Evolutionary conservation across 2,113 vertebrate genomes (phyloP), one percentile per base, ranked within the genome.

Genomic region (Clinocottus analis): DNA sequence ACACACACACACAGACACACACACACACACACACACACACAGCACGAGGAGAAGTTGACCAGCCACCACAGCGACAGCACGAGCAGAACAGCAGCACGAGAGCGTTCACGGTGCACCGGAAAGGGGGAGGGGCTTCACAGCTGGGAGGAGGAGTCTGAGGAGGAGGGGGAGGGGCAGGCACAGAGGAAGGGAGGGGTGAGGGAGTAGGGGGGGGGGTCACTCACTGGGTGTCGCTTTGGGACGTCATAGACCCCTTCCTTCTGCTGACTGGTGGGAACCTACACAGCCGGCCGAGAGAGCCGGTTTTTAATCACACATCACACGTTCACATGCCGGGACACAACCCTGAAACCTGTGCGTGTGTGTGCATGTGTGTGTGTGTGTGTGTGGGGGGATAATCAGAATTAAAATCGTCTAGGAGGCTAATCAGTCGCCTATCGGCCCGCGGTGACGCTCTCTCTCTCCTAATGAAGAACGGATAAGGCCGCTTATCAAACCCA

Each of bases 221-320:
- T 99, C 97, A 99, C 96, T 96, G 97, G 97, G 96, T 98, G 98
- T 95, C 97, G 97, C 96, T 99, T 99, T 96, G 98, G 98, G 95
- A 99, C 98, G 91, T 99, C 98, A 97, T 99, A 99, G 95, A 99
- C 97, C 94, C 97, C 98, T 95, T 99, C 98, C 92, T 99, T 99
- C 97, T 99, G 98, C 94, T 99, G 98, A 96, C 97, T 99, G 96
- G 97, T 99, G 89, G 98, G 98, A 94, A 99, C 98, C 98, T 99
- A 93, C 83, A 92, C 91, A 87, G 79, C 77, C 83, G 80, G 85
- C 91, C 92, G 66, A 86, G 72, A 91, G 82, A 89, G 77, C 85
- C 83, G n/a, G 83, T 89, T 90, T n/a, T n/a, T n/a, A n/a, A n/a
- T n/a, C n/a, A n/a, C n/a, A 91, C 82, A 88, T 51, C n/a, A 65